Evolutionary conservation across 1,140 invertebrate genomes (phyloP).

Genomic region (Drosophila pruinosa): DNA sequence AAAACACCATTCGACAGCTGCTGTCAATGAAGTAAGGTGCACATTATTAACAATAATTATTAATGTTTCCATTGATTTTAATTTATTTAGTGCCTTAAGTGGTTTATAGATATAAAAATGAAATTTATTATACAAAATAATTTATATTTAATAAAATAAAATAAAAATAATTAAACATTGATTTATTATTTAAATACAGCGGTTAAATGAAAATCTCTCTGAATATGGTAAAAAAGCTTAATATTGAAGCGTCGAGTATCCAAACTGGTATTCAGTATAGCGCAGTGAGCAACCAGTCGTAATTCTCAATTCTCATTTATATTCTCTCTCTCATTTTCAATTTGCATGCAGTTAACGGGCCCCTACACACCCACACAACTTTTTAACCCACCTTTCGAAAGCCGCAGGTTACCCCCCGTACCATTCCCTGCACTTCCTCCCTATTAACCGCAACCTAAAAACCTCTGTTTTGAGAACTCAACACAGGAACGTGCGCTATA

Average conservation of each 20-base stretch:
- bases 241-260: too few relatives aligned
- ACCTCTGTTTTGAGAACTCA: neutral
- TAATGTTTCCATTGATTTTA: too few relatives aligned
- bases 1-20: conserved; percentile 25
- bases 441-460: neutral
- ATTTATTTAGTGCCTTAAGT: too few relatives aligned
- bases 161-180: too few relatives aligned
- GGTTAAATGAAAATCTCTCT: too few relatives aligned
- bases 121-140: too few relatives aligned
- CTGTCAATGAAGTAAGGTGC: neutral
- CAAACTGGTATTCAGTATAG: neutral
- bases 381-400: conserved; percentile 36
- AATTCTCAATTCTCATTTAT: neutral
- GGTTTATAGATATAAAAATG: too few relatives aligned
- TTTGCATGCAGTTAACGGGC: conserved; percentile 64
- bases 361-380: conserved; percentile 27
- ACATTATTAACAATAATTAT: too few relatives aligned
- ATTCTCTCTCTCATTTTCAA: conserved; percentile 14
- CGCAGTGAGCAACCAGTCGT: neutral
- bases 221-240: too few relatives aligned
- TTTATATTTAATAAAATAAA: too few relatives aligned
- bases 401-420: neutral
- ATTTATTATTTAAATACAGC: too few relatives aligned
- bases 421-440: neutral
- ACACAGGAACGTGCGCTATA: conserved; percentile 57